Base-by-base conservation (phyloP, 2,888 invertebrate genomes). In the Thereva nobilitata region DNA sequence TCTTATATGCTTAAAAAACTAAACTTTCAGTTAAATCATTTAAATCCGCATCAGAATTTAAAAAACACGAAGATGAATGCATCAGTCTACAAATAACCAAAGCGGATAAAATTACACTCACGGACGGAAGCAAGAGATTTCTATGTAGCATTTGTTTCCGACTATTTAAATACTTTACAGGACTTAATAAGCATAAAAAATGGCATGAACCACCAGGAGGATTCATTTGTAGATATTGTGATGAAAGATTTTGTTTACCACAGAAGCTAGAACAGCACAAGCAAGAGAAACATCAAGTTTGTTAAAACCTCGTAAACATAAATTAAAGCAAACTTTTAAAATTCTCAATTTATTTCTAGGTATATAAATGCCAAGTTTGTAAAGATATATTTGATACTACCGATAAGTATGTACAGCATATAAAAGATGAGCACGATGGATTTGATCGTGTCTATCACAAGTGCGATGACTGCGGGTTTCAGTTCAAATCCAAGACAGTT, bases 401-500 rank as follows among this genome's bases (percentile, higher is more conserved):
- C 41, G 73, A 76, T n/a, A 79, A 78, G 38, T 78, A 78, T 66
- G 74, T 77, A 5, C 73, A 73, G 0, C 83, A 83, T 67, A 79
- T 82, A 54, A 75, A 78, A 45, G 72, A 73, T n/a, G 72, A 72
- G 34, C 83, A 83, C 70, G 72, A 78, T 12, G 80, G 80, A 37
- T 73, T 79, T 64, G 75, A 80, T 70, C 74, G 80, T 67, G 78
- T 78, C 71, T 74, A 76, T 64, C 76, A 75, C 53, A 78, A 80
- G 53, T 82, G 82, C 69, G 80, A 79, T 52, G 79, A 79, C 68
- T 83, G 83, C 72, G 82, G 81, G 3, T 78, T 78, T 67, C 79
- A 80, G 63, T 82, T 81, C 71, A 80, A 78, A 68, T 79, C 80
- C 0, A 75, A 78, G 68, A 77, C 77, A 61, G 79, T 81, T 37